Conservation (phyloP, 2,888 invertebrate species). For the Diploptera punctata region DNA sequence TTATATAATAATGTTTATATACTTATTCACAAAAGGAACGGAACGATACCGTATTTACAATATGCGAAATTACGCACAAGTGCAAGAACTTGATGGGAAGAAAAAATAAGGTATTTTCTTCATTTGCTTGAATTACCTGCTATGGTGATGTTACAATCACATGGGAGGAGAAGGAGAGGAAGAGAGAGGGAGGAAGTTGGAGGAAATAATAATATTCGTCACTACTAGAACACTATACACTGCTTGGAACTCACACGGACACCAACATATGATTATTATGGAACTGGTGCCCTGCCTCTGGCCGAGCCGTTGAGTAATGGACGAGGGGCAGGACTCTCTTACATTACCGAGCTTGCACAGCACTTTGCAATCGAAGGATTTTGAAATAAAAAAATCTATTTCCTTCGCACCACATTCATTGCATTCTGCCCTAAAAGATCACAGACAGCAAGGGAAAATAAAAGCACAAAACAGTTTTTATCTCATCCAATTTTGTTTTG, state of each 20-base stretch:
- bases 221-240: slow-evolving; percentile 31
- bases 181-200: not conserved
- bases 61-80: slow-evolving; percentile 42
- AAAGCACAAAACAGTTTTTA: slow-evolving; percentile 30
- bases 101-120: not conserved
- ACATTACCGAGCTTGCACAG: slow-evolving; percentile 12
- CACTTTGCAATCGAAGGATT: slow-evolving; percentile 2
- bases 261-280: slow-evolving; percentile 33
- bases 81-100: slow-evolving; percentile 21
- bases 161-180: not conserved
- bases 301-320: not conserved
- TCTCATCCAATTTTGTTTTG: slow-evolving; percentile 8
- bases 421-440: slow-evolving; percentile 39
- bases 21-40: slow-evolving; percentile 46
- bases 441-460: slow-evolving; percentile 40
- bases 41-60: slow-evolving; percentile 45
- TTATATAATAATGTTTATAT: slow-evolving; percentile 42
- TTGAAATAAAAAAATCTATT: not conserved
- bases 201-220: slow-evolving; percentile 8
- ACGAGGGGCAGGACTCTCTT: slow-evolving; percentile 15
- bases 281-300: slow-evolving; percentile 24
- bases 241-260: slow-evolving; percentile 39
- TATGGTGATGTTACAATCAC: slow-evolving; percentile 21
- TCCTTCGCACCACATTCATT: slow-evolving; percentile 25
- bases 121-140: slow-evolving; percentile 7